Evolutionary conservation across 2,888 invertebrate genomes (phyloP), one percentile per base, ranked within the genome.

Genomic region (Drosophila recens): DNA sequence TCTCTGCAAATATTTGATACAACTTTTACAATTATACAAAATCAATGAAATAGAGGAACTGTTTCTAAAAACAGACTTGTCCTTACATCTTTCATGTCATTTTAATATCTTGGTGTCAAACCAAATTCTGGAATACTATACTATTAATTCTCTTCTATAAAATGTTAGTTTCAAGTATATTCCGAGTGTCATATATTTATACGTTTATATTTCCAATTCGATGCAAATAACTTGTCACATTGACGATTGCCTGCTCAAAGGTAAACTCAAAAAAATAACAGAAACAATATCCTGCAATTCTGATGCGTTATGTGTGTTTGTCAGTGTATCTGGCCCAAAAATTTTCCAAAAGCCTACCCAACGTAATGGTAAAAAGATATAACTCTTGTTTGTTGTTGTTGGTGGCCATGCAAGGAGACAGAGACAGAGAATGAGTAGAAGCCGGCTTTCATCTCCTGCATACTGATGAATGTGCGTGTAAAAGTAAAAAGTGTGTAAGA

Each of bases 401-500:
- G 30, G 8, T 30, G 30, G 8, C 6, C 30, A 30, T 49, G 45
- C 64, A 27, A 45, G 43, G 38, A 45, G 43, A 34, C 51, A 51
- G 57, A 67, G 79, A 61, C 66, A 46, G 20, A 52, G 58, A 42
- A 49, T 49, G 59, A 59, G 48, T 40, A 64, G 67, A 79, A 77
- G 49, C 58, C 40, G 63, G 87, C 84, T 79, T 87, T 83, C 82
- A 86, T 70, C 88, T 77, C 76, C 77, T 82, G 87, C 85, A 86
- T 86, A 86, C 82, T 89, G 85, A 86, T 89, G 82, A 89, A 64
- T 67, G 63, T 83, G 72, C 69, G 72, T 70, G 52, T 51, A 63
- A 30, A 42, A 48, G 63, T 45, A n/a, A 49, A 52, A 40, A 38
- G 34, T 67, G 64, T 80, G 67, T 64, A 69, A 54, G 54, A 40